phyloP scores from a whole-genome alignment of 2,797 vertebrate genomes.

The Schizothorax lantsangensis region DNA sequence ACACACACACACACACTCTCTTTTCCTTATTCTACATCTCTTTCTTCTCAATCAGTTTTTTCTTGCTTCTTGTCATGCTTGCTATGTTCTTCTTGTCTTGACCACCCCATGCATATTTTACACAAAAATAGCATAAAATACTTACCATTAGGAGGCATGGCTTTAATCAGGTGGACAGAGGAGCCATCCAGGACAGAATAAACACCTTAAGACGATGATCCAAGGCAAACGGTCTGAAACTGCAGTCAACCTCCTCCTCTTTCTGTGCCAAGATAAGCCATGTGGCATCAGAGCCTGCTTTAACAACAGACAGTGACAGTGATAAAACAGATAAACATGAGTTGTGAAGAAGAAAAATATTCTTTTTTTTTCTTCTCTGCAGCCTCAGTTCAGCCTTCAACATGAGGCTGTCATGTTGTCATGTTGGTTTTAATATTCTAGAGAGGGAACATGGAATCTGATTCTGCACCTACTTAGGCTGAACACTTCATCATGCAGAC shows the following conservation, averaged over 20 bases:
- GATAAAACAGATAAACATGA: slow-evolving; percentile 27
- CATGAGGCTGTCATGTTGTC: not conserved
- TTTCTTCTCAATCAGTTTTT: not conserved
- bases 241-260: slow-evolving; percentile 21
- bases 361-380: not conserved
- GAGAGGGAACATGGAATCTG: slow-evolving; percentile 31
- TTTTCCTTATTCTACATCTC: not conserved
- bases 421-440: slow-evolving; percentile 20
- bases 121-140: not conserved
- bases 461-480: slow-evolving; percentile 39
- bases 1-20: not conserved
- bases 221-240: not conserved
- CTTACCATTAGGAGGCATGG: not conserved
- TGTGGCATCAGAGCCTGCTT: slow-evolving; percentile 71
- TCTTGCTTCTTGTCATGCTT: not conserved
- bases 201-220: slow-evolving; percentile 15
- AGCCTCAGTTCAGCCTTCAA: slow-evolving; percentile 9
- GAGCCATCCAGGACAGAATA: not conserved
- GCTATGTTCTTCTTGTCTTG: not conserved
- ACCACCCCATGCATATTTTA: not conserved
- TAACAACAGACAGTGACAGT: slow-evolving; percentile 69
- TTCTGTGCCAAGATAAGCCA: slow-evolving; percentile 73
- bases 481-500: slow-evolving; percentile 42
- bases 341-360: slow-evolving; percentile 32
- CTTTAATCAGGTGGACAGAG: slow-evolving; percentile 11